phyloP scores from a whole-genome alignment of 2,888 invertebrate genomes.

The Mermis nigrescens region DNA sequence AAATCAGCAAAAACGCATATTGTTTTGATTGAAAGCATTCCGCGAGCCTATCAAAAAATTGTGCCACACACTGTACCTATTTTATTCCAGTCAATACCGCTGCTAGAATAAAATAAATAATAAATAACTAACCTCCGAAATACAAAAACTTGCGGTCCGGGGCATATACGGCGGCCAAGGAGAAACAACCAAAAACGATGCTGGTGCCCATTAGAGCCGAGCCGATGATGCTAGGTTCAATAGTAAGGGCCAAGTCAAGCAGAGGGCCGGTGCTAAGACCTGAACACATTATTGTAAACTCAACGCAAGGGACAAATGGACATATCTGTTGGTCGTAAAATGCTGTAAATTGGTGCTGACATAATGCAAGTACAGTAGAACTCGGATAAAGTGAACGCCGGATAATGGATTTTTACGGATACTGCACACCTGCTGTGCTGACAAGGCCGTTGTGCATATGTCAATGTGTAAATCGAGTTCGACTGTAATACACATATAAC shows the following conservation, averaged over 20 bases:
- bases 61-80: too few relatives aligned
- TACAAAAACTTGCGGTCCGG: conserved; percentile 63
- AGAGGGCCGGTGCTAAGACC: conserved; percentile 74
- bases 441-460: too few relatives aligned
- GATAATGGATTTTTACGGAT: too few relatives aligned
- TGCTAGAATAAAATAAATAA: not conserved
- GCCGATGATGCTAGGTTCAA: conserved; percentile 69
- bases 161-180: conserved; percentile 63
- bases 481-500: too few relatives aligned
- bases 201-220: conserved; percentile 66
- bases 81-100: too few relatives aligned
- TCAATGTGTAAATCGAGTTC: too few relatives aligned
- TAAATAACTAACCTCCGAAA: conserved; percentile 48
- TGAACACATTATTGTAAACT: conserved; percentile 31
- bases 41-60: too few relatives aligned
- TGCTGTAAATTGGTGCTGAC: too few relatives aligned
- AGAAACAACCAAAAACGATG: conserved; percentile 74
- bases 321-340: too few relatives aligned
- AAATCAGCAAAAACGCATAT: not conserved
- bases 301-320: not conserved
- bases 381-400: too few relatives aligned
- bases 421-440: too few relatives aligned
- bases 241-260: conserved; percentile 52
- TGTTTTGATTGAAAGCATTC: not conserved
- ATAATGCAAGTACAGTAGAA: too few relatives aligned